Conservation (phyloP, 1,140 invertebrate genomes). For the Ridgeia piscesae region DNA sequence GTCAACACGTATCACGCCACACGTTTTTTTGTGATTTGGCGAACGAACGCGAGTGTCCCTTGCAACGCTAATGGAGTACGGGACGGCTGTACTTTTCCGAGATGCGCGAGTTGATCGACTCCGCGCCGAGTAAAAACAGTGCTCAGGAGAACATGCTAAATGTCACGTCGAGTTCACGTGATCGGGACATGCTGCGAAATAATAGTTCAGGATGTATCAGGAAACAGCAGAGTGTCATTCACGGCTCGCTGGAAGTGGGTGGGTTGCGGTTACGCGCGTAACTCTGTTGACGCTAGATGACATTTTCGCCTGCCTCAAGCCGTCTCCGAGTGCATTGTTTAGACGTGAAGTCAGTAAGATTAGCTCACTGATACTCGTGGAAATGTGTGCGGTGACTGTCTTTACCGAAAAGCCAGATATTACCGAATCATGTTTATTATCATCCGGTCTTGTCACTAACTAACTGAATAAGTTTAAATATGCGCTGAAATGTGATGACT, state of each 20-base stretch:
- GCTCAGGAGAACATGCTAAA: background rate
- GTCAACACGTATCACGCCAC: background rate
- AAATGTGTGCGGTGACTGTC: background rate
- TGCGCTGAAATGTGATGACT: no score
- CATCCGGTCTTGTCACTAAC: background rate
- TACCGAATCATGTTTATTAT: background rate
- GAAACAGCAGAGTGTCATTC: background rate
- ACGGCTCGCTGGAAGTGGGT: background rate
- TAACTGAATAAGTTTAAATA: no score
- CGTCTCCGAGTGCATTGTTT: background rate
- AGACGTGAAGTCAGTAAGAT: background rate
- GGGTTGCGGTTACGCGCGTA: background rate
- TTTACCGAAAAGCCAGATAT: background rate
- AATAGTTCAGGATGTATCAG: background rate
- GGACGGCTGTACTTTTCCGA: background rate
- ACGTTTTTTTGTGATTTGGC: conserved; percentile 25
- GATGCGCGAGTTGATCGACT: background rate
- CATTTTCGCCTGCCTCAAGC: background rate
- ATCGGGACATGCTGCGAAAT: background rate
- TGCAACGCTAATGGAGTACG: background rate
- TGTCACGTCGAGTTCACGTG: background rate
- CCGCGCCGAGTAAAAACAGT: background rate
- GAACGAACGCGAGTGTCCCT: background rate
- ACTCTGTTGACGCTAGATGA: background rate
- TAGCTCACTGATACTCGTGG: background rate